Base-by-base conservation (phyloP, 2,113 vertebrate genomes). In the Odontesthes bonariensis region DNA sequence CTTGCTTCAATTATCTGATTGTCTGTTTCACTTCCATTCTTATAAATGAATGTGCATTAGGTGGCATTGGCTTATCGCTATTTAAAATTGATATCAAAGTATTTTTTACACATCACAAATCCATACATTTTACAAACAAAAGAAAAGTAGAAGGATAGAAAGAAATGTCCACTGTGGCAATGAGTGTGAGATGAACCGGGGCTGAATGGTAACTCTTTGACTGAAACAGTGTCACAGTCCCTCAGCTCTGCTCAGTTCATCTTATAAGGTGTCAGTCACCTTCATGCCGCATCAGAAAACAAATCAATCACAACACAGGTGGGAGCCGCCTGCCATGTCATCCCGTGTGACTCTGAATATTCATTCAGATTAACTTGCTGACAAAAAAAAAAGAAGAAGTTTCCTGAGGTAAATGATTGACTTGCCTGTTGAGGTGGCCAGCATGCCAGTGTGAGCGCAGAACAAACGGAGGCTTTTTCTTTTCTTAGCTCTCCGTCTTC, bases 241-340 rank as follows among this genome's bases (percentile, higher is more conserved):
- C 67, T 81, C 69, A 33, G 49, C 63, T 81, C 12, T 4, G 47
- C 8, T 60, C 33, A 52, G 57, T 35, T 84, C 74, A 60, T 62
- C 49, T 52, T 59, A 14, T 54, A 60, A 83, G 82, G 79, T 77
- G 81, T 75, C 75, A 73, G 77, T 86, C 88, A 91, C 89, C 89
- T 86, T 90, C 88, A 86, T 65, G 81, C 85, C 61, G 66, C 67
- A 76, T 86, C 79, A 70, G 67, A 40, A 70, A 82, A 63, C 40
- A 85, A 85, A 89, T 86, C 80, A 83, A 82, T 88, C 81, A 80
- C 64, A 71, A 35, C 86, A 79, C 80, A 79, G 77, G 73, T 87
- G 60, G 67, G 79, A 82, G 64, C 84, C 27, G n/a, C 42, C 73
- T 65, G 84, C 46, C 66, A 57, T 75, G 75, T 77, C 79, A 67